These are phyloP conservation scores for Porites cylindrica DNA, from an alignment of 92 coral and sea anemone species.

Conservation along the genomic window DNA sequence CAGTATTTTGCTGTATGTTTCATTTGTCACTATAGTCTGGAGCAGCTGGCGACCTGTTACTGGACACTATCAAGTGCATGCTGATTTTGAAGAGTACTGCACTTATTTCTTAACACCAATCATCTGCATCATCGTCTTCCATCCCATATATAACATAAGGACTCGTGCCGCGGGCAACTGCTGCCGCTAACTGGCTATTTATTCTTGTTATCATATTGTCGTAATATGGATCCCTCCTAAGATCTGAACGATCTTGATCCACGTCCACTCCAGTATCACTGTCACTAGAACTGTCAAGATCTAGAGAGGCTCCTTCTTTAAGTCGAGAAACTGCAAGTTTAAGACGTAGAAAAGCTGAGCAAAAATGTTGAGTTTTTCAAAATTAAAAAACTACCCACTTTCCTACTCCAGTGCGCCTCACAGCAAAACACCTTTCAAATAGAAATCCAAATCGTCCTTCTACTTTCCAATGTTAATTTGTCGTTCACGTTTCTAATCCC, in stretches of 20 bases:
- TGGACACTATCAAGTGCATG: not conserved
- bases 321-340: constrained; percentile 23
- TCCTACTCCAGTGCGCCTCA: too few relatives aligned
- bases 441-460: too few relatives aligned
- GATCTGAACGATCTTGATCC: constrained; percentile 26
- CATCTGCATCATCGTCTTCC: constrained; percentile 95
- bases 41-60: not conserved
- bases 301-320: constrained; percentile 33
- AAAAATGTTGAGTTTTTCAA: too few relatives aligned
- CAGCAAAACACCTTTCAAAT: too few relatives aligned
- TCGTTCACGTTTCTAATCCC: too few relatives aligned
- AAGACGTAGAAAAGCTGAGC: not conserved
- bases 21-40: not conserved
- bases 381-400: too few relatives aligned
- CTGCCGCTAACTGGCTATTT: constrained; percentile 84
- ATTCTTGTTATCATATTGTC: constrained; percentile 93
- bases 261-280: constrained; percentile 50
- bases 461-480: too few relatives aligned
- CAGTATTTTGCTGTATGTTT: not conserved
- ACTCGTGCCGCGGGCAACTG: constrained; percentile 89
- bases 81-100: not conserved
- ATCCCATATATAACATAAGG: constrained; percentile 94
- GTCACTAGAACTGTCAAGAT: constrained; percentile 49
- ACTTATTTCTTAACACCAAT: constrained; percentile 83
- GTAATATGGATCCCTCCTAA: constrained; percentile 56